Conservation (phyloP, 2,888 invertebrate genomes). For the Drosophila birchii region DNA sequence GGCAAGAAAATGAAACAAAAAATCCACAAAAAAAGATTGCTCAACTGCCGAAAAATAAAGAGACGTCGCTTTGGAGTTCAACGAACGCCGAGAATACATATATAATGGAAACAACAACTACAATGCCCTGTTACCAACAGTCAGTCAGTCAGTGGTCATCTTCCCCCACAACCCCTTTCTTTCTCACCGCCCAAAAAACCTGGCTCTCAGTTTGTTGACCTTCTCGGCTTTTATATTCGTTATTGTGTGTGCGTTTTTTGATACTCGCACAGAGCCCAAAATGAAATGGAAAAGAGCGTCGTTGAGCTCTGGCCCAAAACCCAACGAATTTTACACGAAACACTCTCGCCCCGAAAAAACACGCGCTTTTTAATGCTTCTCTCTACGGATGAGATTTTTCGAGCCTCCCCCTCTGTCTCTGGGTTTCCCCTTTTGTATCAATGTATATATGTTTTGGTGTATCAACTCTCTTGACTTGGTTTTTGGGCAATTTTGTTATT, state of each 20-base stretch:
- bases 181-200: slow-evolving; percentile 45
- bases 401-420: not conserved
- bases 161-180: slow-evolving; percentile 13
- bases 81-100: slow-evolving; percentile 67
- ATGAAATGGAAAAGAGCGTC: slow-evolving; percentile 77
- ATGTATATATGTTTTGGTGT: slow-evolving; percentile 8
- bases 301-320: slow-evolving; percentile 38
- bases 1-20: slow-evolving; percentile 20
- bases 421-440: not conserved
- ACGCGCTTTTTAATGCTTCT: slow-evolving; percentile 34
- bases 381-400: slow-evolving; percentile 21
- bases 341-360: slow-evolving; percentile 39
- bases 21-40: slow-evolving; percentile 45
- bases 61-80: slow-evolving; percentile 58
- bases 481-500: slow-evolving; percentile 31
- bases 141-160: slow-evolving; percentile 68
- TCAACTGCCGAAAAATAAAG: slow-evolving; percentile 40
- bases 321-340: slow-evolving; percentile 42
- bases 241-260: slow-evolving; percentile 39
- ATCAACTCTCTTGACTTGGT: slow-evolving; percentile 62
- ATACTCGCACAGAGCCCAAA: slow-evolving; percentile 61
- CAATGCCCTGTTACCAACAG: slow-evolving; percentile 68
- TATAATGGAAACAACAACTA: slow-evolving; percentile 57
- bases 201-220: slow-evolving; percentile 77
- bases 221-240: slow-evolving; percentile 42